Evolutionary conservation across 2,888 invertebrate genomes (phyloP).

Genomic region (Morpho deidamia): DNA sequence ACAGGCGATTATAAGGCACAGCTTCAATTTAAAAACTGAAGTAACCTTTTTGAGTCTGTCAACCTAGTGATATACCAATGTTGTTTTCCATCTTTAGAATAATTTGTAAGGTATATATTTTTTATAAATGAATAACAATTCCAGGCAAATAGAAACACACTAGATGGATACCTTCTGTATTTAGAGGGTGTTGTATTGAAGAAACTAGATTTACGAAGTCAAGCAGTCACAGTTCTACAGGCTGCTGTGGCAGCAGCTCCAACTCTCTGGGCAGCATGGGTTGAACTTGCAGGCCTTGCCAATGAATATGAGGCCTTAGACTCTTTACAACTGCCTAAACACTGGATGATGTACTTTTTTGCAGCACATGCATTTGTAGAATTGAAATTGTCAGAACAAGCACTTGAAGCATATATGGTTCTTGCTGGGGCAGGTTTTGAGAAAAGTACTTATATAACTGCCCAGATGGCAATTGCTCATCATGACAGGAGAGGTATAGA

Average conservation of each 20-base stretch:
- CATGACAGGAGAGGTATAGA: conserved; percentile 91
- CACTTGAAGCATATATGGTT: conserved; percentile 88
- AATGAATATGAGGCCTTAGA: conserved; percentile 87
- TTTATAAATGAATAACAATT: conserved; percentile 22
- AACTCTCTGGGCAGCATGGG: conserved; percentile 96
- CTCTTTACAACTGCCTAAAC: conserved; percentile 84
- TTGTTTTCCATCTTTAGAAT: too few species aligned
- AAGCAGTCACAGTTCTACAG: conserved; percentile 88
- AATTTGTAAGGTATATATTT: too few species aligned
- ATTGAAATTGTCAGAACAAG: conserved; percentile 93
- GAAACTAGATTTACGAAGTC: conserved; percentile 87
- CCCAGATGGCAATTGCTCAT: conserved; percentile 95
- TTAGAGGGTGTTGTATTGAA: conserved; percentile 94
- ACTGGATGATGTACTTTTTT: conserved; percentile 97
- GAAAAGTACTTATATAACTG: conserved; percentile 91
- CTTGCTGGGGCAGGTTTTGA: conserved; percentile 89
- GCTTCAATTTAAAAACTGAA: too few species aligned
- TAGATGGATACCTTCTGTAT: conserved; percentile 93
- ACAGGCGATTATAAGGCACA: too few species aligned
- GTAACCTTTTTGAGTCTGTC: too few species aligned
- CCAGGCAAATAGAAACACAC: conserved; percentile 78
- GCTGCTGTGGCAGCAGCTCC: conserved; percentile 89
- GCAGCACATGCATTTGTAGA: conserved; percentile 93
- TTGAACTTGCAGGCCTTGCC: conserved; percentile 92
- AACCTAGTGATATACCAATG: too few species aligned